A percentile compares a stretch with the other conserved stretches of the same genome.
These are phyloP conservation scores for Leptestheria dahalacensis DNA, from an alignment of 1,140 invertebrate genomes.

Conservation along the genomic window DNA sequence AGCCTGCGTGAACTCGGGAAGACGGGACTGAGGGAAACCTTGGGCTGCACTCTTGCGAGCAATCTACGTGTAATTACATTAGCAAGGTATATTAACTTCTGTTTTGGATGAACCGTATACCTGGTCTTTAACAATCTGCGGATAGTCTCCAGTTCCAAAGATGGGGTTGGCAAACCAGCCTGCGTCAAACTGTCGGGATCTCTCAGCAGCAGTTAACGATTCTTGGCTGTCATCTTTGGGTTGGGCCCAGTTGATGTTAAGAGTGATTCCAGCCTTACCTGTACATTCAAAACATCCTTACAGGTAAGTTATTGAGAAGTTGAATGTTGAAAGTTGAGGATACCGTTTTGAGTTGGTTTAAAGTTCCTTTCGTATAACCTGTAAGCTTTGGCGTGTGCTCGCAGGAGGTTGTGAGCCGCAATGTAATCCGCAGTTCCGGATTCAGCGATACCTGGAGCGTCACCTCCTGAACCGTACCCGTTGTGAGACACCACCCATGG, in stretches of 20 bases:
- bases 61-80: conserved; percentile 1
- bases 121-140: conserved; percentile 28
- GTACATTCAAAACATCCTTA: conserved; percentile 23
- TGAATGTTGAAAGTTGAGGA: not conserved
- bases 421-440: conserved; percentile 9
- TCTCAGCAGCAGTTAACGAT: conserved; percentile 37
- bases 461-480: conserved; percentile 36
- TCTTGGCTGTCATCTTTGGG: conserved; percentile 32
- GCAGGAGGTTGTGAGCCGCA: conserved; percentile 36
- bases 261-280: conserved; percentile 44
- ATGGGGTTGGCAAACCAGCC: conserved; percentile 18
- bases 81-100: not conserved
- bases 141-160: conserved; percentile 24
- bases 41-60: conserved; percentile 32
- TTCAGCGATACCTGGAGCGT: conserved; percentile 8
- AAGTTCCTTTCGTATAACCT: conserved; percentile 20
- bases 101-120: conserved; percentile 20
- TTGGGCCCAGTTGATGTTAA: conserved; percentile 43
- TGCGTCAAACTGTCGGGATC: conserved; percentile 31
- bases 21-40: conserved; percentile 29
- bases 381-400: conserved; percentile 39
- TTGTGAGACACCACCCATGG: conserved; percentile 40
- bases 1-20: conserved; percentile 32
- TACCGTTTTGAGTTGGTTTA: conserved; percentile 19
- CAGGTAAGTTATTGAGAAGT: not conserved